These are phyloP conservation scores for Cyphomyrmex costatus DNA, from an alignment of 1,140 invertebrate species.

Conservation along the genomic window DNA sequence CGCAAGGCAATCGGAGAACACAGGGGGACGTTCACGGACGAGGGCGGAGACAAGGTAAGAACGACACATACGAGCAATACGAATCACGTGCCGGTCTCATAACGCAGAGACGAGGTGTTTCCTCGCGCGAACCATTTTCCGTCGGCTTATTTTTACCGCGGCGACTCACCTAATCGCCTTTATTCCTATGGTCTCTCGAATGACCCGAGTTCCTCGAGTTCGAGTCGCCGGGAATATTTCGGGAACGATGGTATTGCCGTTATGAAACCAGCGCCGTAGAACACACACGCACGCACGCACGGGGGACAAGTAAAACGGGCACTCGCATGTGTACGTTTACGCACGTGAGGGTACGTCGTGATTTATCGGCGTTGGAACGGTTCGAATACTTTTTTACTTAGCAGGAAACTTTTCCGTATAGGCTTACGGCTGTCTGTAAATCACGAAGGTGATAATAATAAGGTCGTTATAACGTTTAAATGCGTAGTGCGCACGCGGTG, in stretches of 20 bases:
- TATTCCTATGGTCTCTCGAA: constrained; percentile 59
- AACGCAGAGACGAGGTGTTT: constrained; percentile 39
- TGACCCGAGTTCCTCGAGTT: constrained; percentile 30
- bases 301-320: constrained; percentile 31
- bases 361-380: constrained; percentile 52
- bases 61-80: constrained; percentile 75
- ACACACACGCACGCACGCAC: constrained; percentile 52
- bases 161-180: constrained; percentile 39
- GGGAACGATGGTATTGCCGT: constrained; percentile 61
- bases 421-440: constrained; percentile 25
- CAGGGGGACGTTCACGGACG: constrained; percentile 66
- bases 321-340: constrained; percentile 43
- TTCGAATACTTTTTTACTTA: background rate
- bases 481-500: background rate
- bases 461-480: background rate
- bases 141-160: constrained; percentile 34
- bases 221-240: constrained; percentile 17
- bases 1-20: constrained; percentile 32
- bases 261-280: constrained; percentile 75
- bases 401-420: background rate
- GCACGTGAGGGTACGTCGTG: constrained; percentile 50
- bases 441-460: constrained; percentile 15
- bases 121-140: constrained; percentile 12
- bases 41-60: constrained; percentile 66
- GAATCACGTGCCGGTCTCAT: constrained; percentile 75